Evolutionary conservation across 2,113 vertebrate genomes (phyloP), one percentile per base, ranked within the genome.

Genomic region (Pholis gunnellus): DNA sequence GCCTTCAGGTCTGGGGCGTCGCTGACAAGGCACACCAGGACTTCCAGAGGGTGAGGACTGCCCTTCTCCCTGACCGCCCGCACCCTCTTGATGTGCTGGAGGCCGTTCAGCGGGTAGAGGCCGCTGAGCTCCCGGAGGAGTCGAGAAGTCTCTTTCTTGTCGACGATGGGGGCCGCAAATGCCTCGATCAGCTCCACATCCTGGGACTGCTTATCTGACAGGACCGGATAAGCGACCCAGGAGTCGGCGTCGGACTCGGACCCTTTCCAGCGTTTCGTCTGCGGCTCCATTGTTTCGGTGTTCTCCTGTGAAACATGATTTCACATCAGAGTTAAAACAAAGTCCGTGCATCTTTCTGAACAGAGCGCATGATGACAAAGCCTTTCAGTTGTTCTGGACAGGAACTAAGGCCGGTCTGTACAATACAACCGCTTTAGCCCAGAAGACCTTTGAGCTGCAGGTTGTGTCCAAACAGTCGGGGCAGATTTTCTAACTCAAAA

Each of bases 1-100:
- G 1, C 9, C 61, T 83, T 63, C n/a, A 0, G 38, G 20, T 75
- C 20, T 13, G 88, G 72, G 0, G 87, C 86, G 0, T 95, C 92
- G 0, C 83, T 90, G 0, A 93, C 92, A 0, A 95, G 90, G 63
- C 96, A 97, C 31, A 98, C 59, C 0, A 98, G 91, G 31, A 97
- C 85, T n/a, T 97, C 96, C 31, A 97, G 88, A 0, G 92, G 72
- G 9, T 95, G 95, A 0, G 85, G 70, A 8, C 85, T 61, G 22
- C 48, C 25, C 22, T 86, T 67, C 1, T 88, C 89, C 6, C 29
- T 85, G 36, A 93, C 88, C 0, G 95, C 80, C 6, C 97, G 94
- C 27, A 98, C 96, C 48, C 97, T 93, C 87, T 97, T 98, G 52
- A 97, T 60, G 75, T 98, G 97, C 13, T 94, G 93, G 2, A 96